Percentiles rank a stretch among this genome's conserved stretches.
These are phyloP conservation scores for Glyphotaelius pellucidus DNA, from an alignment of 2,888 invertebrate genomes.

Conservation along the genomic window DNA sequence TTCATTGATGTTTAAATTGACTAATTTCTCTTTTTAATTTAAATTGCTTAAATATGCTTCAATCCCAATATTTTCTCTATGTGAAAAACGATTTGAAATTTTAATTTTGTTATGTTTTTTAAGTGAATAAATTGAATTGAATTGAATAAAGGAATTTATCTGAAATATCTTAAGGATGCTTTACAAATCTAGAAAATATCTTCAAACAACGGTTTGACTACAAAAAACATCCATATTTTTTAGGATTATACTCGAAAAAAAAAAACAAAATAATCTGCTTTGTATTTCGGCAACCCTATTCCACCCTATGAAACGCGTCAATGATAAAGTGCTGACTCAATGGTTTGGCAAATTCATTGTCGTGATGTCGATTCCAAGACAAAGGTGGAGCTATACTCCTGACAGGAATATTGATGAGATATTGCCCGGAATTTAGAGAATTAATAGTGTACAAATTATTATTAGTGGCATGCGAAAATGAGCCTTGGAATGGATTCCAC, in stretches of 20 bases:
- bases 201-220: background rate
- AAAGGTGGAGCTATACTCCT: conserved; percentile 25
- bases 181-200: background rate
- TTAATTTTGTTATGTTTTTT: too few relatives aligned
- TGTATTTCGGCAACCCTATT: conserved; percentile 14
- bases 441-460: conserved; percentile 36
- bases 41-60: too few relatives aligned
- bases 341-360: conserved; percentile 54
- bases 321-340: conserved; percentile 43
- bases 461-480: background rate
- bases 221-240: background rate
- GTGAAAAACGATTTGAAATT: too few relatives aligned
- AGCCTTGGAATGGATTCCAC: background rate
- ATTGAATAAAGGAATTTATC: too few relatives aligned
- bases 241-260: background rate
- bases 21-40: too few relatives aligned
- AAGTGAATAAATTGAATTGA: too few relatives aligned
- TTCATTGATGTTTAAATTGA: too few relatives aligned
- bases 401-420: conserved; percentile 37
- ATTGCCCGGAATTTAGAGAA: conserved; percentile 22
- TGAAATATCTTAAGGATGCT: too few relatives aligned
- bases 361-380: conserved; percentile 44
- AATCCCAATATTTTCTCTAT: too few relatives aligned
- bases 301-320: conserved; percentile 11
- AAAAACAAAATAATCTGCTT: background rate